Evolutionary conservation across 1,140 invertebrate species (phyloP).

Genomic region (Stegodyphus dumicola): DNA sequence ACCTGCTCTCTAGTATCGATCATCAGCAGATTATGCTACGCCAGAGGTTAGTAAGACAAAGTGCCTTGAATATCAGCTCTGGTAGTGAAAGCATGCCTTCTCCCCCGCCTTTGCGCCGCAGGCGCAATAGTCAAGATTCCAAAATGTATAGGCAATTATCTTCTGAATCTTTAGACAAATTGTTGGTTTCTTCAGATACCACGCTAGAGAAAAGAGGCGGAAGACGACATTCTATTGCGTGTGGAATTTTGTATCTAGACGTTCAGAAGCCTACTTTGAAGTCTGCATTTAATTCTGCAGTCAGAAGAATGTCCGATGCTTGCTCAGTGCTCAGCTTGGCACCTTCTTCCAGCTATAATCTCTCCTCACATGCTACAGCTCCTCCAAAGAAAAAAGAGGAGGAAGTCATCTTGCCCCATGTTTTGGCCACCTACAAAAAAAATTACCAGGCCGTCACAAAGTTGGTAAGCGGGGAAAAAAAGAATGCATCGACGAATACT

Average conservation of each 20-base stretch:
- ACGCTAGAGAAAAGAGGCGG: background rate
- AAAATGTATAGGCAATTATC: constrained; percentile 36
- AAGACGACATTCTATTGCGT: constrained; percentile 41
- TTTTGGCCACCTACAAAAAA: constrained; percentile 27
- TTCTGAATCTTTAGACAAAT: constrained; percentile 39
- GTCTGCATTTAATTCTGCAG: constrained; percentile 34
- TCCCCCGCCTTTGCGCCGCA: constrained; percentile 13
- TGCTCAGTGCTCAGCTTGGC: constrained; percentile 37
- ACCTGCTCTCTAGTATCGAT: background rate
- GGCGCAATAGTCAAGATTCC: constrained; percentile 20
- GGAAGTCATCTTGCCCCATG: constrained; percentile 40
- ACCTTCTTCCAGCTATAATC: constrained; percentile 36
- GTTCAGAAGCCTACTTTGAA: constrained; percentile 37
- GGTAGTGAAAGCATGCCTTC: constrained; percentile 28
- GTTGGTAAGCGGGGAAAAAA: background rate
- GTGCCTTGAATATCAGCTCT: constrained; percentile 25
- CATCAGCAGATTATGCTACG: constrained; percentile 11
- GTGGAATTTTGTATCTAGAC: constrained; percentile 34
- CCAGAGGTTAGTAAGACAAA: constrained; percentile 41
- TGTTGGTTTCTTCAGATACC: background rate
- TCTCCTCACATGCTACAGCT: background rate
- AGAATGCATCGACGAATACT: background rate
- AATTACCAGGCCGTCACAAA: background rate
- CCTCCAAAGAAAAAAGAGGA: constrained; percentile 22
- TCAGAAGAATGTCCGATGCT: constrained; percentile 39